Percentiles rank a stretch among this genome's conserved stretches.
These are phyloP conservation scores for Xenops minutus DNA, from an alignment of 2,797 vertebrate species.

Conservation along the genomic window DNA sequence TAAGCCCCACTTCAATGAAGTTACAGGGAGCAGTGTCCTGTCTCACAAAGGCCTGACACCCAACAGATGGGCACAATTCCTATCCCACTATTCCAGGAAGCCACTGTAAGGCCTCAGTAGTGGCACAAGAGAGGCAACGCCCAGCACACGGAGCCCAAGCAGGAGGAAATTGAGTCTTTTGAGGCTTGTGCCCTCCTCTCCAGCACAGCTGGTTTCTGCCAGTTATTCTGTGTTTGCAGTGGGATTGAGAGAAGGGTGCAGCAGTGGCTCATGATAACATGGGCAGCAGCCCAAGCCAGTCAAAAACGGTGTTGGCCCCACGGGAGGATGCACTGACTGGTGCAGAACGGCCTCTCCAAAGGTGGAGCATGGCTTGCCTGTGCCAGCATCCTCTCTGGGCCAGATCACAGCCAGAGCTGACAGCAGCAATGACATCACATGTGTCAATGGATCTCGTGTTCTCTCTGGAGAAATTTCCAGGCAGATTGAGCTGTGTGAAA, in stretches of 20 bases:
- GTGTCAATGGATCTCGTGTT: background rate
- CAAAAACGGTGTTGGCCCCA: background rate
- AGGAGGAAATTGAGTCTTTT: background rate
- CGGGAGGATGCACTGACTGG: accelerated
- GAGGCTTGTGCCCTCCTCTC: background rate
- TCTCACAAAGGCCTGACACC: background rate
- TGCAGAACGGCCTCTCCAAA: background rate
- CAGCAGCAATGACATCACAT: background rate
- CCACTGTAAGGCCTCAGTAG: background rate
- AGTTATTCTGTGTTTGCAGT: background rate
- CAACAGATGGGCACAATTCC: background rate
- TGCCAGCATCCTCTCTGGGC: background rate
- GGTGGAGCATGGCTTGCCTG: background rate
- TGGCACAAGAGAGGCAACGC: background rate
- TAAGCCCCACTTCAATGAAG: background rate
- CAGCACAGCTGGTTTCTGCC: background rate
- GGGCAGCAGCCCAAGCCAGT: background rate
- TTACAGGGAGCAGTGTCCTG: background rate
- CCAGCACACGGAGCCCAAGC: background rate
- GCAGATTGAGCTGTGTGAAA: background rate
- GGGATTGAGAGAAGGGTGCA: background rate
- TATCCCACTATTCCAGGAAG: background rate
- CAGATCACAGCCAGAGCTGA: background rate
- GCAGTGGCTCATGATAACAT: background rate
- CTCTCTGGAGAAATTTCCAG: background rate